Percentiles rank a stretch among this genome's conserved stretches.
Evolutionary conservation across 2,113 vertebrate species (phyloP).

Genomic region (Calypte anna): DNA sequence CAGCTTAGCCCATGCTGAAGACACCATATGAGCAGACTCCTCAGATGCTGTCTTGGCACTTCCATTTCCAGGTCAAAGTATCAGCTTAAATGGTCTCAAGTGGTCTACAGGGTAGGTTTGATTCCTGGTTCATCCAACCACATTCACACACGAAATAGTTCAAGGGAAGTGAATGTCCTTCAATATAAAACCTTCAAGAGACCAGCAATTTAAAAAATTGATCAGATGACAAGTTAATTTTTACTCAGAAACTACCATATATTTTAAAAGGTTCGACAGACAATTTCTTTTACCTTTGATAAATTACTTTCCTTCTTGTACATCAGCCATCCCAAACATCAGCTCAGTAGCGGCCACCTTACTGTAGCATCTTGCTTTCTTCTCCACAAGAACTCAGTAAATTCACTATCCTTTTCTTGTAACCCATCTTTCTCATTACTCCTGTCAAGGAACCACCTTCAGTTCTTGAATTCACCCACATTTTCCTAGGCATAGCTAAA

Average conservation of each 20-base stretch:
- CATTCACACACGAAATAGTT: background rate
- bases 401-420: background rate
- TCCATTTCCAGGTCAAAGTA: background rate
- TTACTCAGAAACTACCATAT: background rate
- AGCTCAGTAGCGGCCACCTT: constrained; percentile 1
- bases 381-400: background rate
- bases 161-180: background rate
- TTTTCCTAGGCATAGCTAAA: constrained; percentile 40
- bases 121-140: background rate
- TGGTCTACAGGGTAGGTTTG: background rate
- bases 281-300: background rate
- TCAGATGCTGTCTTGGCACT: background rate
- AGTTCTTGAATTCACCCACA: background rate
- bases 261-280: background rate
- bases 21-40: background rate
- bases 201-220: background rate
- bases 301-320: background rate
- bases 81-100: background rate
- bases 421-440: background rate
- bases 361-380: background rate
- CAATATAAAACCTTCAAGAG: background rate
- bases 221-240: background rate
- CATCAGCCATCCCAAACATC: background rate
- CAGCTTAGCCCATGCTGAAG: background rate
- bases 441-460: constrained; percentile 2